Evolutionary conservation across 2,888 invertebrate genomes (phyloP).

Genomic region (Yponomeuta sedellus): DNA sequence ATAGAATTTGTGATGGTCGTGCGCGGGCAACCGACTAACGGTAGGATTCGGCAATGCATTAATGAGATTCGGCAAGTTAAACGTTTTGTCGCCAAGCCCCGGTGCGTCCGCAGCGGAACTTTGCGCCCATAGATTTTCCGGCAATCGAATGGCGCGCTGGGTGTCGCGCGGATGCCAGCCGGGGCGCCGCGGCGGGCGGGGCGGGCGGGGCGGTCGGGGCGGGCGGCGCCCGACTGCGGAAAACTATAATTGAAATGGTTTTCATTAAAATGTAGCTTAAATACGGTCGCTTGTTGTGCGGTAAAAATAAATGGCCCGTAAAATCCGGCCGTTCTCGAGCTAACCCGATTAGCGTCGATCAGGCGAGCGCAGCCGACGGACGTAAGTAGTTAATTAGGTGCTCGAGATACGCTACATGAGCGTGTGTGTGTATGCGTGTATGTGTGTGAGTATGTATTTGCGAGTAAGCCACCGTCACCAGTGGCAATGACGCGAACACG

Average conservation of each 20-base stretch:
- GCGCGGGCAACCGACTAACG: no score
- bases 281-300: background rate
- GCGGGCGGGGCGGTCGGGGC: background rate
- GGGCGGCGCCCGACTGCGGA: background rate
- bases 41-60: background rate
- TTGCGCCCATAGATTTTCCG: background rate
- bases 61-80: background rate
- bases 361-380: background rate
- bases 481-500: no score
- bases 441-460: background rate
- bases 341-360: conserved; percentile 1
- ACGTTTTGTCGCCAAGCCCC: background rate
- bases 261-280: background rate
- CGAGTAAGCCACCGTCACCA: no score
- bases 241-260: background rate
- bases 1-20: no score
- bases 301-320: background rate
- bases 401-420: background rate
- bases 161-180: background rate
- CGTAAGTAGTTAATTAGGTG: background rate
- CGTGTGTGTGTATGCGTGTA: background rate
- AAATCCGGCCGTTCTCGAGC: background rate
- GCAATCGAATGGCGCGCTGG: background rate
- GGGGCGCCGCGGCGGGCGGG: background rate
- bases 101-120: conserved; percentile 1